Conservation (phyloP, 1,140 invertebrate species). For the Caenorhabditis latens region DNA sequence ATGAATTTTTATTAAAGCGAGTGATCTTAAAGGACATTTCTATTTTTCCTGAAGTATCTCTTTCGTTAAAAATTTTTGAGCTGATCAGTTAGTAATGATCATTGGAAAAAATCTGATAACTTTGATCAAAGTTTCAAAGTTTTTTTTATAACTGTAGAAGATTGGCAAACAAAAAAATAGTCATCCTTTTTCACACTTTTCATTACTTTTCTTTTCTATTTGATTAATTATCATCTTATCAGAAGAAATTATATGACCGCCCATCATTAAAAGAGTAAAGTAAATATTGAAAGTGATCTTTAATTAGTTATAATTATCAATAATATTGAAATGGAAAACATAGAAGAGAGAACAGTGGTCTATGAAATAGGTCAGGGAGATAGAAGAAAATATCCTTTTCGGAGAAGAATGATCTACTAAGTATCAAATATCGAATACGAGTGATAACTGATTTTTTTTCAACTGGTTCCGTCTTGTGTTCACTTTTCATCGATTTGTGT, state of each 20-base stretch:
- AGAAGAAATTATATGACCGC: neutral
- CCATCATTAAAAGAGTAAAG: neutral
- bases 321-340: neutral
- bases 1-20: neutral
- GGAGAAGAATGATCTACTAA: constrained; percentile 15
- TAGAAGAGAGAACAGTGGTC: neutral
- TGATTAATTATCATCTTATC: constrained; percentile 21
- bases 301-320: neutral
- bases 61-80: too few relatives aligned
- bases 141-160: neutral
- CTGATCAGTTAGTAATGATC: too few relatives aligned
- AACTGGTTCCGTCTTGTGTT: neutral
- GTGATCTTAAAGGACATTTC: neutral
- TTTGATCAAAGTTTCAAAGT: neutral
- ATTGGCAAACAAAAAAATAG: neutral
- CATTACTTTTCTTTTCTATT: neutral
- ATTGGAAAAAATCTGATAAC: neutral
- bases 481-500: neutral
- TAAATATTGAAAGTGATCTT: neutral
- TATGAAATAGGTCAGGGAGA: too few relatives aligned
- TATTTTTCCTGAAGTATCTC: too few relatives aligned
- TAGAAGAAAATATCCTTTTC: neutral
- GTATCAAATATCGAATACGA: constrained; percentile 31
- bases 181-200: neutral
- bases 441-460: neutral